phyloP scores from a whole-genome alignment of 2,888 invertebrate species.

The Glaucopsyche alexis region DNA sequence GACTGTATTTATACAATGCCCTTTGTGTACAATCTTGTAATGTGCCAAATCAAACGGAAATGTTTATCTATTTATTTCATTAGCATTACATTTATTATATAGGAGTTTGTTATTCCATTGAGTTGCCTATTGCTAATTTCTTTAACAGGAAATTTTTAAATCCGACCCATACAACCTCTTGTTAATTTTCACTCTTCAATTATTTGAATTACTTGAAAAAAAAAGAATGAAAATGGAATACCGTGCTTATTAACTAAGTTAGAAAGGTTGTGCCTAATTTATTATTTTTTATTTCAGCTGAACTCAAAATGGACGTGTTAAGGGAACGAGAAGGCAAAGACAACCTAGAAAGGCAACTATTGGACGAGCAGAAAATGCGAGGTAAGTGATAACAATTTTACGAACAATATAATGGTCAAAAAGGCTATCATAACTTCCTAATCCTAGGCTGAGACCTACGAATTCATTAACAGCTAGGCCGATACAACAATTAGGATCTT shows the following conservation, averaged over 20 bases:
- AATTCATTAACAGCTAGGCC: too few relatives aligned
- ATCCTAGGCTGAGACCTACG: too few relatives aligned
- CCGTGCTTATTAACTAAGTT: too few relatives aligned
- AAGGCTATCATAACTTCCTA: neutral
- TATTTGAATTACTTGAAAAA: neutral
- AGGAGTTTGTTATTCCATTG: neutral
- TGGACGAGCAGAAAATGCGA: slow-evolving; percentile 96
- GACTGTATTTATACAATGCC: slow-evolving; percentile 75
- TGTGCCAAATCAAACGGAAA: slow-evolving; percentile 37
- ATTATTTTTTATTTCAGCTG: slow-evolving; percentile 84
- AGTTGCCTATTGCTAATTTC: neutral
- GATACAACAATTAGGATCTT: too few relatives aligned
- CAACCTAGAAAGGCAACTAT: slow-evolving; percentile 94
- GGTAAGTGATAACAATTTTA: slow-evolving; percentile 83
- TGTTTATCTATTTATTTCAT: slow-evolving; percentile 56
- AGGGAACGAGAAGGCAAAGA: slow-evolving; percentile 96
- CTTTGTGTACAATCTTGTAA: slow-evolving; percentile 51
- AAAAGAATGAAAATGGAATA: neutral
- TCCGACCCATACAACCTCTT: too few relatives aligned
- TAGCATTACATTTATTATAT: slow-evolving; percentile 34
- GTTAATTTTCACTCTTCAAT: neutral
- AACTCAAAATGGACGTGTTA: slow-evolving; percentile 96
- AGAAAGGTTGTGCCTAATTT: neutral
- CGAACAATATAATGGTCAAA: slow-evolving; percentile 5
- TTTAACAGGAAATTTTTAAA: neutral